Evolutionary conservation across 2,797 vertebrate species (phyloP).

Genomic region (Coendou prehensilis): DNA sequence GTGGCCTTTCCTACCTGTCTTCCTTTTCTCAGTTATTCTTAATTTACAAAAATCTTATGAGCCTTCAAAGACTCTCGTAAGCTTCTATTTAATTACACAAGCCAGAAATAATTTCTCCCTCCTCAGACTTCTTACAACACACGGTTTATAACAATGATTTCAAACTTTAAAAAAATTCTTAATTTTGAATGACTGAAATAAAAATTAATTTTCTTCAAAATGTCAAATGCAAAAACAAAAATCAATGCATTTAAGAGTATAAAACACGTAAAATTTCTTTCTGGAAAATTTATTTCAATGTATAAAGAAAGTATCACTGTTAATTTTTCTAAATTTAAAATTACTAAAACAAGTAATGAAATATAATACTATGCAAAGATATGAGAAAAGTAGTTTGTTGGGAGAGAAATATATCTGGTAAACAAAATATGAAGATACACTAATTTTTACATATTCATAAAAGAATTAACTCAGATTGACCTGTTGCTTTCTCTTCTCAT

Average conservation of each 20-base stretch:
- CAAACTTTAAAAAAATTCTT: too few species aligned
- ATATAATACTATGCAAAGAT: slow-evolving; percentile 11
- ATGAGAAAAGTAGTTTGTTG: not conserved
- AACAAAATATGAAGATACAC: not conserved
- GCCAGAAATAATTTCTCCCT: not conserved
- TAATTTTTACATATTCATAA: not conserved
- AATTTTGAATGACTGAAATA: not conserved
- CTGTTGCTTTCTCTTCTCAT: not conserved
- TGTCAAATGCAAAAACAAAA: not conserved
- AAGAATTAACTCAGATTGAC: not conserved
- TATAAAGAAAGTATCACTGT: not conserved
- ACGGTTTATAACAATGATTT: not conserved
- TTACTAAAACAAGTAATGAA: not conserved
- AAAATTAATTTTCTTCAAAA: slow-evolving; percentile 24
- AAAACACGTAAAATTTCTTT: slow-evolving; percentile 23
- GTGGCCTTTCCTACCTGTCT: not conserved
- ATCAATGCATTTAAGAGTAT: not conserved
- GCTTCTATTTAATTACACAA: slow-evolving; percentile 26
- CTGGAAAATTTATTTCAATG: not conserved
- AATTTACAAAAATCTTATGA: not conserved
- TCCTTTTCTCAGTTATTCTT: not conserved
- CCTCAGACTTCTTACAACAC: not conserved
- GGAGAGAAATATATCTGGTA: not conserved
- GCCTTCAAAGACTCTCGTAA: not conserved
- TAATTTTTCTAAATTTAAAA: not conserved